phyloP scores from a whole-genome alignment of 2,797 vertebrate genomes.

The Sebastolobus altivelis region DNA sequence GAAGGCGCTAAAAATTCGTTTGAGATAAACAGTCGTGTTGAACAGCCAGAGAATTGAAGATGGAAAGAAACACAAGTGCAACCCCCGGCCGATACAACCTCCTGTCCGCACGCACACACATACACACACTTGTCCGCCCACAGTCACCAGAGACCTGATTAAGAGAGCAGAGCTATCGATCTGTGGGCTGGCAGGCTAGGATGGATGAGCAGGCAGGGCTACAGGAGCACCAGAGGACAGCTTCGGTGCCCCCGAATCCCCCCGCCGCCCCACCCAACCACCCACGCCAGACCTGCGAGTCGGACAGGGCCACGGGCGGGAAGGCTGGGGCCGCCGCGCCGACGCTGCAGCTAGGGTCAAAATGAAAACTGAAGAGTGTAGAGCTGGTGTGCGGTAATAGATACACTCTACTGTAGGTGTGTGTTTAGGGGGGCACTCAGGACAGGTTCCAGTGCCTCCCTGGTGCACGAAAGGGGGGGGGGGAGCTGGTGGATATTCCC shows the following conservation, averaged over 20 bases:
- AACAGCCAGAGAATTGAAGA: slow-evolving; percentile 62
- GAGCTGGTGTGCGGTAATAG: slow-evolving; percentile 30
- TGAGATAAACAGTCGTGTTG: slow-evolving; percentile 69
- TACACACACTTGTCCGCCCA: slow-evolving; percentile 65
- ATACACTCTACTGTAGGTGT: slow-evolving; percentile 10
- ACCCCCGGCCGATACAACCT: slow-evolving; percentile 58
- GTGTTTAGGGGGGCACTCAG: slow-evolving; percentile 27
- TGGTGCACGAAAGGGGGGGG: slow-evolving; percentile 23
- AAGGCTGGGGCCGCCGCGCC: slow-evolving; percentile 43
- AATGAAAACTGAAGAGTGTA: slow-evolving; percentile 35
- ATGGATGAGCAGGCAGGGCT: slow-evolving; percentile 85
- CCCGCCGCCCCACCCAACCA: slow-evolving; percentile 57
- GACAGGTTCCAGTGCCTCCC: slow-evolving; percentile 34
- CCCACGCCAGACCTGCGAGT: slow-evolving; percentile 65
- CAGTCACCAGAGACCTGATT: slow-evolving; percentile 89
- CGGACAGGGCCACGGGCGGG: slow-evolving; percentile 51
- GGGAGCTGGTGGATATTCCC: slow-evolving; percentile 69
- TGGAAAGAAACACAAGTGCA: slow-evolving; percentile 71
- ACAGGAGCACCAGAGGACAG: slow-evolving; percentile 80
- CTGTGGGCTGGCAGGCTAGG: slow-evolving; percentile 81
- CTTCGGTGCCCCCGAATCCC: slow-evolving; percentile 67
- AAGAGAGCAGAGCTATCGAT: slow-evolving; percentile 88
- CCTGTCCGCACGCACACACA: slow-evolving; percentile 52
- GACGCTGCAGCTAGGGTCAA: slow-evolving; percentile 61
- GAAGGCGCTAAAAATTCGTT: slow-evolving; percentile 20